These are phyloP conservation scores for Herminia tarsipennalis DNA, from an alignment of 2,888 invertebrate species.

Conservation along the genomic window DNA sequence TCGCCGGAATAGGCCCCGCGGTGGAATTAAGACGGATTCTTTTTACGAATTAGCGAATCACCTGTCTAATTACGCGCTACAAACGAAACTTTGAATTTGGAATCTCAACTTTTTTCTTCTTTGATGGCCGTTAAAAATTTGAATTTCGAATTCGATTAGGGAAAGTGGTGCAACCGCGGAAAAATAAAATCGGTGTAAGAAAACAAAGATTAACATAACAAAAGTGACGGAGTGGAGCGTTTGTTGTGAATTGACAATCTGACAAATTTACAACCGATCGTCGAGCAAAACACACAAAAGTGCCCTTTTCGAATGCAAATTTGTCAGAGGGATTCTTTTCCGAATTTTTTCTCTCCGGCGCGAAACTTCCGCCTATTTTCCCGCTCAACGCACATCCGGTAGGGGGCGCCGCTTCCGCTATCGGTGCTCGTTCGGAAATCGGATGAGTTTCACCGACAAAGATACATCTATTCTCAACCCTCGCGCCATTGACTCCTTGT, in stretches of 20 bases:
- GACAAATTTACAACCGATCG: conserved; percentile 83
- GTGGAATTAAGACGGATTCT: conserved; percentile 75
- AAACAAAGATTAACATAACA: conserved; percentile 79
- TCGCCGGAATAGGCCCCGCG: conserved; percentile 59
- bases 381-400: conserved; percentile 80
- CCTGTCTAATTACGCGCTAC: conserved; percentile 79
- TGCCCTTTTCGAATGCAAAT: conserved; percentile 82
- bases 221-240: conserved; percentile 71
- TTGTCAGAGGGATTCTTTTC: conserved; percentile 74
- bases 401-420: conserved; percentile 71
- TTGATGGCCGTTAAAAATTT: conserved; percentile 34
- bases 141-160: conserved; percentile 33
- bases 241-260: conserved; percentile 80
- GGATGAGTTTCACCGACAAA: conserved; percentile 66
- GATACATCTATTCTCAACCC: conserved; percentile 67
- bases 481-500: conserved; percentile 65
- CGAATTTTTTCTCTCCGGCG: conserved; percentile 69
- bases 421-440: conserved; percentile 76
- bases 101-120: conserved; percentile 45
- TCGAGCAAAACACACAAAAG: conserved; percentile 74
- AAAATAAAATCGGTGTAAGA: conserved; percentile 50
- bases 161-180: conserved; percentile 37
- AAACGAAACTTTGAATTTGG: conserved; percentile 63
- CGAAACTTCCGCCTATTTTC: conserved; percentile 84
- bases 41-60: conserved; percentile 82